Evolutionary conservation across 1,140 invertebrate species (phyloP), one percentile per base, ranked within the genome.

Genomic region (Leptinotarsa defecta): DNA sequence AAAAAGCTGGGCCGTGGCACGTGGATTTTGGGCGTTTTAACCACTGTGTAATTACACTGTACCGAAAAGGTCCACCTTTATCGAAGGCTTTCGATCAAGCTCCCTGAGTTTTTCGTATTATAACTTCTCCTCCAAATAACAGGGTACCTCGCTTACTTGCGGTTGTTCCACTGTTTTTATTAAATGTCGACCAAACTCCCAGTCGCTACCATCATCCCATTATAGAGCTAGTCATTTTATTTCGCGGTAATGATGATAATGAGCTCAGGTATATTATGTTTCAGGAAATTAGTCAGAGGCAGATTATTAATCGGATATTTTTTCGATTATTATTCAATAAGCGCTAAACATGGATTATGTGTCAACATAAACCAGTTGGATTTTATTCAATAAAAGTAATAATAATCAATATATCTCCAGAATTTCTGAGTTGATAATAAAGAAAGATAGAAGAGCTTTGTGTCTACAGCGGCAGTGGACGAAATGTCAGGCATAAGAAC

Each of bases 41-140:
- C 80, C 78, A 79, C 83, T 71, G 80, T 81, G 79, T 83, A 84
- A 84, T 84, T 81, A 83, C 78, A 80, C 74, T 78, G 82, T 83
- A 79, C 76, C 75, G 74, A 75, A 78, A 57, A 71, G 77, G 67
- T 71, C 75, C 74, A 76, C 70, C 78, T 78, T 81, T 81, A 82
- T 82, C 81, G 77, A 79, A 71, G 67, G 62, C 73, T 69, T 81
- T 74, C 80, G 79, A 80, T 80, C 80, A 77, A 76, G 80, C 80
- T 81, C 77, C 81, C 79, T 77, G 77, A 80, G 76, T 82, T 82
- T 77, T 62, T 27, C 71, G 48, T 71, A 73, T 65, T 74, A 75
- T 76, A 78, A 74, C 34, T 73, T 48, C 52, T 73, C 76, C 73
- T 57, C 69, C 48, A 78, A 80, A 80, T 80, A 74, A 78, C 64